phyloP scores from a whole-genome alignment of 2,797 vertebrate genomes.

The Ibycter americanus region DNA sequence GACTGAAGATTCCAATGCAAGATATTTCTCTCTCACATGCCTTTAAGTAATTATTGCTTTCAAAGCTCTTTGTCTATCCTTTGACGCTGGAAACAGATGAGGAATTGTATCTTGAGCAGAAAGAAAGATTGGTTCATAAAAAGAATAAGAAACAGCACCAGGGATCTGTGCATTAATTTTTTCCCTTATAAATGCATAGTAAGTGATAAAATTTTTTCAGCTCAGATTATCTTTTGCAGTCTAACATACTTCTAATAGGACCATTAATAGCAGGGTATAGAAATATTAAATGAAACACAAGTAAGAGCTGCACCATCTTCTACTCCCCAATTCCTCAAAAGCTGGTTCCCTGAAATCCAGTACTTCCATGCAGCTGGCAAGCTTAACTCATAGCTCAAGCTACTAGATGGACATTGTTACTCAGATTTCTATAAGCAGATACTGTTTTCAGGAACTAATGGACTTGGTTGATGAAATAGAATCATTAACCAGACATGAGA shows the following conservation, averaged over 20 bases:
- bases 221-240: background rate
- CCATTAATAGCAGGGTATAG: background rate
- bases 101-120: background rate
- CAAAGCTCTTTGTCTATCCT: constrained; percentile 18
- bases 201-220: background rate
- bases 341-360: background rate
- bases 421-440: background rate
- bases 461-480: background rate
- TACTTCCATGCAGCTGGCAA: background rate
- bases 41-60: constrained; percentile 26
- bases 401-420: background rate
- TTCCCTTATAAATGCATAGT: background rate
- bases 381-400: background rate
- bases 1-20: background rate
- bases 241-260: background rate
- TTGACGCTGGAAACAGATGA: constrained; percentile 37
- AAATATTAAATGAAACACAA: background rate
- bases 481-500: background rate
- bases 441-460: background rate
- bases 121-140: background rate
- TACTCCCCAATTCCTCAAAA: background rate
- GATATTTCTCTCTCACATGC: background rate
- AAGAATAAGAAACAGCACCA: background rate
- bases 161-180: background rate
- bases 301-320: rapidly evolving